Percentiles rank a stretch among this genome's conserved stretches.
These are phyloP conservation scores for Phymastichus coffea DNA, from an alignment of 1,140 invertebrate genomes.

Conservation along the genomic window DNA sequence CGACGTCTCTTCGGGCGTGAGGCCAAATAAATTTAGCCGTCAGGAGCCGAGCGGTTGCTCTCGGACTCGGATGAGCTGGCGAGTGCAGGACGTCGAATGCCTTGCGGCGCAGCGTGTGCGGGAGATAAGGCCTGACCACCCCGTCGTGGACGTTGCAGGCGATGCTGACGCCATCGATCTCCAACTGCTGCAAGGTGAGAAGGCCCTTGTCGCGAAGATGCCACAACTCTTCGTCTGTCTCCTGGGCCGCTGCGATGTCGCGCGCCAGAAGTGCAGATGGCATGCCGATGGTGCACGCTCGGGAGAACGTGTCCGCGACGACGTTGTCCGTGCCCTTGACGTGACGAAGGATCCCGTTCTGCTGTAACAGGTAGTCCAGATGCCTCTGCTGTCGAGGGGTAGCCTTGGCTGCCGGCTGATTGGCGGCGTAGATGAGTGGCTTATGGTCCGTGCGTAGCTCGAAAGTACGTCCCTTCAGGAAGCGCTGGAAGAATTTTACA, in stretches of 20 bases:
- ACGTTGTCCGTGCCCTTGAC: neutral
- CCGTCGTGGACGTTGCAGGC: neutral
- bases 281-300: neutral
- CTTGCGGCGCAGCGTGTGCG: neutral
- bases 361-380: neutral
- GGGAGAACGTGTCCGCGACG: neutral
- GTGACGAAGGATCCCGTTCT: neutral
- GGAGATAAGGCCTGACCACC: neutral
- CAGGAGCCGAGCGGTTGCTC: conserved; percentile 24
- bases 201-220: neutral
- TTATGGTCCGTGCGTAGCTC: neutral
- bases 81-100: conserved; percentile 6
- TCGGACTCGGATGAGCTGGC: conserved; percentile 25
- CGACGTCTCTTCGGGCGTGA: conserved; percentile 35
- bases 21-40: neutral
- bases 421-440: neutral
- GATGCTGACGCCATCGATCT: neutral
- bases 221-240: neutral
- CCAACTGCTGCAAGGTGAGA: neutral
- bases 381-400: neutral
- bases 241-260: neutral
- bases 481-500: neutral
- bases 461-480: neutral
- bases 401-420: neutral
- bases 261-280: neutral